A percentile compares a stretch with the other conserved stretches of the same genome.
Conservation (phyloP, 2,797 vertebrate genomes). For the Salarias fasciatus region DNA sequence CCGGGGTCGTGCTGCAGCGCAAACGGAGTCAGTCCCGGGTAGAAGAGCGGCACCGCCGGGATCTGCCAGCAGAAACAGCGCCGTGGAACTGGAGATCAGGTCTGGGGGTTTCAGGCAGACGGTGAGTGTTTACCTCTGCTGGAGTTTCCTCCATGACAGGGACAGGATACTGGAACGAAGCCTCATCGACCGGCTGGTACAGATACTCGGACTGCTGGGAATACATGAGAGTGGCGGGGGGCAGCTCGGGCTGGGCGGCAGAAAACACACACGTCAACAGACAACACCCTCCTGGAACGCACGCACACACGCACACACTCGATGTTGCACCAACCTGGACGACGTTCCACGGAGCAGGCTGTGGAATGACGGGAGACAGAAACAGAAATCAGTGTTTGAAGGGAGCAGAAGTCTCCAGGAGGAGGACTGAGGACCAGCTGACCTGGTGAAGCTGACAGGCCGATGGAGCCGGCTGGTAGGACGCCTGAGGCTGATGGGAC, state of each 20-base stretch:
- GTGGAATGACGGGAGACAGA: conserved; percentile 8
- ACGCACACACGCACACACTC: neutral
- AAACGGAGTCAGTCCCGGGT: no score
- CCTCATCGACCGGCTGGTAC: conserved; percentile 52
- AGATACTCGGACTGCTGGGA: conserved; percentile 63
- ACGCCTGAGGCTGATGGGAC: conserved; percentile 55
- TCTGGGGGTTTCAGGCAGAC: no score
- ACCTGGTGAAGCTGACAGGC: conserved; percentile 87
- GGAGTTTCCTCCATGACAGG: conserved; percentile 39
- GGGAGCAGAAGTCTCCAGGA: neutral
- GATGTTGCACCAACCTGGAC: conserved; percentile 27
- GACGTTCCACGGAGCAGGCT: conserved; percentile 39
- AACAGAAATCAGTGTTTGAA: neutral
- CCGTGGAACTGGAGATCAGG: no score
- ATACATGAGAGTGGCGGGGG: conserved; percentile 48
- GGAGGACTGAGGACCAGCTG: conserved; percentile 21
- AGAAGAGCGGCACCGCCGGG: no score
- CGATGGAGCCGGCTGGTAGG: conserved; percentile 85
- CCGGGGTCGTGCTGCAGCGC: no score
- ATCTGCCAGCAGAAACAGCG: no score
- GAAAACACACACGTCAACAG: neutral
- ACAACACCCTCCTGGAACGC: neutral
- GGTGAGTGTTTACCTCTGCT: conserved; percentile 44
- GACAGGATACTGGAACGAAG: conserved; percentile 27
- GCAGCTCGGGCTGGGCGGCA: conserved; percentile 45